These are phyloP conservation scores for Aulostomus chinensis DNA, from an alignment of 2,797 vertebrate genomes.

Conservation along the genomic window DNA sequence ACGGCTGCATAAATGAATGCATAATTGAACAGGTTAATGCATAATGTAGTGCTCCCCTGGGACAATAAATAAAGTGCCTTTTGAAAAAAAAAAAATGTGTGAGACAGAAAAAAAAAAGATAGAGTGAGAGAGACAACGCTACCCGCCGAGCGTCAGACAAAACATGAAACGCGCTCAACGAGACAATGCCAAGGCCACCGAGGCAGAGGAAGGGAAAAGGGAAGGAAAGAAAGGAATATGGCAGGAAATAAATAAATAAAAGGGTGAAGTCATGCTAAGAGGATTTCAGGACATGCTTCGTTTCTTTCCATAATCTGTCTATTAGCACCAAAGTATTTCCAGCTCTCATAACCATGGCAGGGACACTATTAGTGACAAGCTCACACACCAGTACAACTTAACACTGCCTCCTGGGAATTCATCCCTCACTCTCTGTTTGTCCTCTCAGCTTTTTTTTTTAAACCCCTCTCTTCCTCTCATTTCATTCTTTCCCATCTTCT, in stretches of 20 bases:
- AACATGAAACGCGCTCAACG: conserved; percentile 70
- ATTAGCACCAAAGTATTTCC: conserved; percentile 84
- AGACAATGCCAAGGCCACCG: conserved; percentile 74
- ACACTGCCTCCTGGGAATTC: conserved; percentile 71
- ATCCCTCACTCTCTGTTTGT: conserved; percentile 60
- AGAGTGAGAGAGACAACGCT: conserved; percentile 52
- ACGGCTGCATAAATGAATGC: conserved; percentile 82
- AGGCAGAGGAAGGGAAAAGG: conserved; percentile 49
- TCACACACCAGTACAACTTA: conserved; percentile 74
- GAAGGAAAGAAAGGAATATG: conserved; percentile 65
- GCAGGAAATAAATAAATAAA: conserved; percentile 77
- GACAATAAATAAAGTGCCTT: conserved; percentile 82
- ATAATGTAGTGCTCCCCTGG: conserved; percentile 79
- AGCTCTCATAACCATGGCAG: conserved; percentile 81
- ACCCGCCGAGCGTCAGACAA: conserved; percentile 66
- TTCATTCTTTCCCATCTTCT: conserved; percentile 18
- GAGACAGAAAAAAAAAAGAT: conserved; percentile 63
- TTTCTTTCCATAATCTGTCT: conserved; percentile 85
- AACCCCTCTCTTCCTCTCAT: conserved; percentile 10
- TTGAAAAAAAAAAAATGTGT: conserved; percentile 76
- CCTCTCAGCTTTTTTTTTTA: conserved; percentile 13
- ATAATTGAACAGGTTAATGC: conserved; percentile 84
- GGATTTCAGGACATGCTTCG: conserved; percentile 85
- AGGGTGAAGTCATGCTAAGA: conserved; percentile 76
- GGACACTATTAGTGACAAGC: conserved; percentile 80